Conservation (phyloP, 2,888 invertebrate species). For the Athalia circularis region DNA sequence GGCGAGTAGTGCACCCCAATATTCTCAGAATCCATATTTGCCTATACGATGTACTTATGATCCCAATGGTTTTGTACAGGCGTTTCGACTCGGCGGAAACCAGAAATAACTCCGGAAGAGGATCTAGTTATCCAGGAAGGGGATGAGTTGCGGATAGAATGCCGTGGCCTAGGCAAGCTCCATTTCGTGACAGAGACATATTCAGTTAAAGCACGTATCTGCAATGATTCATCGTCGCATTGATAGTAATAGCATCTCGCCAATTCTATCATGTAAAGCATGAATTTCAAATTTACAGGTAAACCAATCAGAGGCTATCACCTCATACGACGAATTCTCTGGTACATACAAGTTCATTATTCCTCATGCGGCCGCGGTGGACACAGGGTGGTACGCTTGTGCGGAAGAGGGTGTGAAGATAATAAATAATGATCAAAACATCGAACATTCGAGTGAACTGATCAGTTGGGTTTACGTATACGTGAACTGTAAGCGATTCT, state of each 20-base stretch:
- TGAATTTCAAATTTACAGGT: not conserved
- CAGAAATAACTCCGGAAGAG: not conserved
- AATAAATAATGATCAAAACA: slow-evolving; percentile 42
- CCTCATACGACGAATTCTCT: too few relatives aligned
- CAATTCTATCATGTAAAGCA: not conserved
- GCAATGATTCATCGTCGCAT: too few relatives aligned
- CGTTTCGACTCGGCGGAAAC: not conserved
- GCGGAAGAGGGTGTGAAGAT: slow-evolving; percentile 53
- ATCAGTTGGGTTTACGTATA: slow-evolving; percentile 67
- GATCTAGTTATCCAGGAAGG: slow-evolving; percentile 3
- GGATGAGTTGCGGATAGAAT: slow-evolving; percentile 7
- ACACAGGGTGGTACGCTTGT: slow-evolving; percentile 71
- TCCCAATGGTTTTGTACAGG: not conserved
- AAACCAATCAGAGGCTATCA: not conserved
- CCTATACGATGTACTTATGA: too few relatives aligned
- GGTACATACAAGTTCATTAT: slow-evolving; percentile 46
- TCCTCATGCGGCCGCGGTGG: slow-evolving; percentile 56
- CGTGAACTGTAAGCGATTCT: slow-evolving; percentile 62
- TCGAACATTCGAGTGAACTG: slow-evolving; percentile 51
- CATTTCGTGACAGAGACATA: not conserved
- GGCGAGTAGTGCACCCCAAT: too few relatives aligned
- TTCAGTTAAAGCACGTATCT: slow-evolving; percentile 47
- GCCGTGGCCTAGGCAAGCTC: slow-evolving; percentile 18
- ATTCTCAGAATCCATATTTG: too few relatives aligned
- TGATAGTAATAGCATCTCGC: too few relatives aligned